Evolutionary conservation across 2,113 vertebrate genomes (phyloP), one percentile per base, ranked within the genome.

Genomic region (Charina bottae): DNA sequence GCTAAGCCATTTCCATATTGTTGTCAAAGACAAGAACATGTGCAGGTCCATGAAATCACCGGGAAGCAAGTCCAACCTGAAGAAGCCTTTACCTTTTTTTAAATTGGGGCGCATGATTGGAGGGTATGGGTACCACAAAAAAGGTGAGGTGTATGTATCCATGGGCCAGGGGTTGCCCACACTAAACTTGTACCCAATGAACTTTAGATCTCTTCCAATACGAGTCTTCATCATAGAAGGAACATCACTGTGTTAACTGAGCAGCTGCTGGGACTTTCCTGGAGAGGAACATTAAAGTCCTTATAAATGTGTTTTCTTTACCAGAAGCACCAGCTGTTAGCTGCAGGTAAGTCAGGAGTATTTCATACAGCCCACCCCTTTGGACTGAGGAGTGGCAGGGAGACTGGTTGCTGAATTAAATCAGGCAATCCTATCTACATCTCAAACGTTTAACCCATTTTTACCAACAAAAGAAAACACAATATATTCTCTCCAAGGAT

Each of bases 401-500:
- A 94, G 90, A 26, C 85, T 92, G 72, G 89, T 60, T 90, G 78
- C 13, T 87, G 91, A 93, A 83, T 84, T 90, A 92, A 92, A 92
- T 37, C 88, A 91, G 86, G 84, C 92, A 93, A 85, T 83, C 86
- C 90, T n/a, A 89, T 88, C 56, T 83, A 53, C 3, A 12, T 68
- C 83, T 86, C 90, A 6, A 0, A 87, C 53, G 59, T 13, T 68
- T 83, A 83, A 89, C 89, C 60, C 92, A 0, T 59, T 78, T 95
- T 94, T 92, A 91, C 89, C 46, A 87, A 96, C 56, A 28, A 93
- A 93, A 95, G 95, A 93, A 94, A 93, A 95, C 85, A 94, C 59
- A 93, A 62, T 87, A 84, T 78, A 94, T 88, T 92, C 59, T 46
- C 37, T 95, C 85, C 89, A 21, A 68, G 58, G 3, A 2, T 87